A percentile compares a stretch with the other conserved stretches of the same genome.
Evolutionary conservation across 92 coral and sea anemone species (phyloP).

Genomic region (Heteractis magnifica): DNA sequence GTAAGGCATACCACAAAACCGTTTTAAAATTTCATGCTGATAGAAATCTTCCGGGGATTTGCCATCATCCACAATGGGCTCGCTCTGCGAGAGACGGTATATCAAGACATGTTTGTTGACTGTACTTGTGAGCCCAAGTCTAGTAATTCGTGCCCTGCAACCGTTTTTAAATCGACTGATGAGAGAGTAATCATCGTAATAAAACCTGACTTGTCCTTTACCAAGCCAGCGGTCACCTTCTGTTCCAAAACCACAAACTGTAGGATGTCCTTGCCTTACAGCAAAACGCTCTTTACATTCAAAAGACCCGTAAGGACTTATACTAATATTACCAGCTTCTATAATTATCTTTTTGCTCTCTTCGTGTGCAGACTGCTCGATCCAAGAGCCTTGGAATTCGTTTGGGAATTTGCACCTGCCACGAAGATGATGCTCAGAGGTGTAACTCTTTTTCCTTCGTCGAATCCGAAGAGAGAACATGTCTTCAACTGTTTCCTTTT

Average conservation of each 20-base stretch:
- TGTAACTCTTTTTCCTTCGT: conserved; percentile 17
- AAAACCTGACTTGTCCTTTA: conserved; percentile 53
- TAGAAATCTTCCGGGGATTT: conserved; percentile 36
- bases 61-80: conserved; percentile 35
- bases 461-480: conserved; percentile 24
- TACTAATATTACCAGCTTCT: conserved; percentile 28
- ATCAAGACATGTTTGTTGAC: conserved; percentile 40
- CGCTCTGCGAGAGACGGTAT: conserved; percentile 80
- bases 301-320: conserved; percentile 58
- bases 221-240: conserved; percentile 63
- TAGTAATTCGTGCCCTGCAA: conserved; percentile 62
- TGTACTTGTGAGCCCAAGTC: conserved; percentile 69
- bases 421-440: background rate
- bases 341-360: conserved; percentile 38
- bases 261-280: conserved; percentile 49
- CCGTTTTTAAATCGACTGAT: conserved; percentile 61
- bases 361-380: conserved; percentile 55
- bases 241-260: conserved; percentile 42
- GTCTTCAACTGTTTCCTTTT: background rate
- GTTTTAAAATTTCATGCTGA: conserved; percentile 35
- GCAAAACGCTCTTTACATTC: conserved; percentile 54
- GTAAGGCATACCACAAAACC: conserved; percentile 56
- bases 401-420: conserved; percentile 55
- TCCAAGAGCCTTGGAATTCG: conserved; percentile 62
- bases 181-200: conserved; percentile 51